phyloP scores from a whole-genome alignment of 2,888 invertebrate genomes.

The Meiosimyza platycephala region DNA sequence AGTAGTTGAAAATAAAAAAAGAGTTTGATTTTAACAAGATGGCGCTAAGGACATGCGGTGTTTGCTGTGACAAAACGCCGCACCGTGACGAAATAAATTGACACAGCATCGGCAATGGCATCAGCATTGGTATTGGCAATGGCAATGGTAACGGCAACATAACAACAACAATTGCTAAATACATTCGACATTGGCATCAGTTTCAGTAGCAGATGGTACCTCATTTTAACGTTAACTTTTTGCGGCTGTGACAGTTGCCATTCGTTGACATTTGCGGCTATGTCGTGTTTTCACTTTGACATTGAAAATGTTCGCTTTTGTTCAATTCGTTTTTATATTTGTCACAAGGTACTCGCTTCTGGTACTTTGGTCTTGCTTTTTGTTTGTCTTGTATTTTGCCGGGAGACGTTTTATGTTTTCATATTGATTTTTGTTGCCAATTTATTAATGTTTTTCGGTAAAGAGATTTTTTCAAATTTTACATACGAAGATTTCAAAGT shows the following conservation, averaged over 20 bases:
- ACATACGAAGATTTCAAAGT: no score
- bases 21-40: slow-evolving; percentile 1
- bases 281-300: slow-evolving; percentile 2
- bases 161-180: neutral
- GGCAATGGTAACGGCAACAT: neutral
- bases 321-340: neutral
- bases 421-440: no score
- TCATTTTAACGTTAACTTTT: neutral
- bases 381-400: no score
- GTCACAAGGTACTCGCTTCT: no score
- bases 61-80: slow-evolving; percentile 10
- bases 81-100: slow-evolving; percentile 16
- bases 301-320: slow-evolving; percentile 3
- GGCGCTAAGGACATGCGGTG: slow-evolving; percentile 26
- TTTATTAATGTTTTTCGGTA: no score
- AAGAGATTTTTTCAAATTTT: no score
- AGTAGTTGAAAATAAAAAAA: no score
- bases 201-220: neutral
- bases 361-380: no score
- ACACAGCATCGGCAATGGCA: neutral
- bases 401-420: no score
- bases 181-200: neutral
- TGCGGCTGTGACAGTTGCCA: slow-evolving; percentile 7
- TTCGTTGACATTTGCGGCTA: neutral
- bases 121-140: neutral